Conservation (phyloP, 1,140 invertebrate genomes). For the Luehdorfia chinensis region DNA sequence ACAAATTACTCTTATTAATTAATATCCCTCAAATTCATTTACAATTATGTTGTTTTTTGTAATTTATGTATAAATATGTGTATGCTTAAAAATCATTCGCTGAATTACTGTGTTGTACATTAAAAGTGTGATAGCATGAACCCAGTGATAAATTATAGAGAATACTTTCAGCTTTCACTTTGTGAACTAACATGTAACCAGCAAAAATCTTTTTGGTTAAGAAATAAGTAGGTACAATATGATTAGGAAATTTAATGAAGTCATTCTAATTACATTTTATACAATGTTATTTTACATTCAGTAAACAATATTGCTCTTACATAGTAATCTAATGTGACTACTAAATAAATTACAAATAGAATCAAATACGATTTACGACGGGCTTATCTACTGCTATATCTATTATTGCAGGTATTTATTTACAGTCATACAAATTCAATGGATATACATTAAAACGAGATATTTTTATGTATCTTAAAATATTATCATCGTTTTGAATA, state of each 20-base stretch:
- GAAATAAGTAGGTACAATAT: too few relatives aligned
- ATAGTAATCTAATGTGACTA: conserved; percentile 50
- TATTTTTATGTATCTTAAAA: conserved; percentile 46
- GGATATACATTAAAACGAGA: conserved; percentile 60
- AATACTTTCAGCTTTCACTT: too few relatives aligned
- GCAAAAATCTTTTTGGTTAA: too few relatives aligned
- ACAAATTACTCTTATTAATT: too few relatives aligned
- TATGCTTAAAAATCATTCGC: too few relatives aligned
- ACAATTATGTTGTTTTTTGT: too few relatives aligned
- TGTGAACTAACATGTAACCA: too few relatives aligned
- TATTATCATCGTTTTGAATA: conserved; percentile 55
- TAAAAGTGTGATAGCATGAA: too few relatives aligned
- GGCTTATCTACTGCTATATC: conserved; percentile 48
- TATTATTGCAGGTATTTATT: conserved; percentile 72
- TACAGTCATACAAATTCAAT: conserved; percentile 51
- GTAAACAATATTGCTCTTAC: conserved; percentile 47
- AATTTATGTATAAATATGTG: too few relatives aligned
- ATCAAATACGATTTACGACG: conserved; percentile 44
- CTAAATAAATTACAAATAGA: conserved; percentile 56
- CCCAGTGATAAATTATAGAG: too few relatives aligned
- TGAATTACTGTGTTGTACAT: too few relatives aligned
- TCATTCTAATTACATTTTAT: conserved; percentile 72
- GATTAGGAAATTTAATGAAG: conserved; percentile 73
- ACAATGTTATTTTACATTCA: conserved; percentile 67
- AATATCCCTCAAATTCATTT: too few relatives aligned